Evolutionary conservation across 2,113 vertebrate genomes (phyloP).

Genomic region (Myotis davidii): DNA sequence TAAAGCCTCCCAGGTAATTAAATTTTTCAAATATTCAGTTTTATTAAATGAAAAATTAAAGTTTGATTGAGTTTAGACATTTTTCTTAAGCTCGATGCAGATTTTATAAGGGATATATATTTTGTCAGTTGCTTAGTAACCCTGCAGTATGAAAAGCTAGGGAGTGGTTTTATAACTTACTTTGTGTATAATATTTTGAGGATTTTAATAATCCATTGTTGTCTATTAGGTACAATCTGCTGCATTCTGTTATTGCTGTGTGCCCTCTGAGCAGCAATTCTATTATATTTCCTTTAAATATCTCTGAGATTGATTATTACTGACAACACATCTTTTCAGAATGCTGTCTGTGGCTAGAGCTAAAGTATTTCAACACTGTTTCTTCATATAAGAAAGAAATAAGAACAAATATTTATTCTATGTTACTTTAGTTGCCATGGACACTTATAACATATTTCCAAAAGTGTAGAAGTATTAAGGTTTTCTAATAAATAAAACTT

Average conservation of each 20-base stretch:
- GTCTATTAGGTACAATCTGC: not conserved
- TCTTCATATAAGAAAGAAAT: not conserved
- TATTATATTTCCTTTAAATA: conserved; percentile 13
- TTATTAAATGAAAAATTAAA: not conserved
- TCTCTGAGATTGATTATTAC: not conserved
- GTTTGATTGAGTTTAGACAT: not conserved
- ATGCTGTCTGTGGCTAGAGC: not conserved
- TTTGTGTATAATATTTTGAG: conserved; percentile 1
- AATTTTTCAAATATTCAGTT: not conserved
- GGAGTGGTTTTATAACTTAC: not conserved
- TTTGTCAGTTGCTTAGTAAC: conserved; percentile 11
- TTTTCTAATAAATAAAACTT: not conserved
- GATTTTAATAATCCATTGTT: conserved; percentile 30
- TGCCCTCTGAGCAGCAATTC: not conserved
- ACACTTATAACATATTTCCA: not conserved
- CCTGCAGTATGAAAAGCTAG: not conserved
- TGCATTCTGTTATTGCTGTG: not conserved
- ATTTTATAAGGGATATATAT: not conserved
- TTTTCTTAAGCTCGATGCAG: not conserved
- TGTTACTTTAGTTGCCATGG: not conserved
- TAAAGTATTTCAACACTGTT: not conserved
- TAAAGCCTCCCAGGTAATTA: not conserved
- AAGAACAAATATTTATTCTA: not conserved
- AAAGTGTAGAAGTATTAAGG: not conserved
- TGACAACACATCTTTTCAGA: not conserved